Percentiles rank a stretch among this genome's conserved stretches.
These are phyloP conservation scores for Microtus richardsoni DNA, from an alignment of 2,113 vertebrate genomes.

Conservation along the genomic window DNA sequence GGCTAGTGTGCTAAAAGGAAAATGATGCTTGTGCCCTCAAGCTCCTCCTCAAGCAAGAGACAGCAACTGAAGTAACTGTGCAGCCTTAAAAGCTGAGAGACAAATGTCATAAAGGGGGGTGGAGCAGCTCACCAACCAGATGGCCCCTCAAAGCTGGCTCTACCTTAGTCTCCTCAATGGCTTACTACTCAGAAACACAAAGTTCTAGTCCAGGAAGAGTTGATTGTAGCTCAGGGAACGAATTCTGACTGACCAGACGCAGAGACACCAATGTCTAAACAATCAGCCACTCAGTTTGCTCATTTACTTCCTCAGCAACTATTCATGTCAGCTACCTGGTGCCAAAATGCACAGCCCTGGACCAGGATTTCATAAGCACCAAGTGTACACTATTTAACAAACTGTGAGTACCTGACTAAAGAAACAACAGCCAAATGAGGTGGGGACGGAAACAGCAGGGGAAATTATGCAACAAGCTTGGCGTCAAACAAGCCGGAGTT, in stretches of 20 bases:
- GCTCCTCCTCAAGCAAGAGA: neutral
- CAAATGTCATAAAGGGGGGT: neutral
- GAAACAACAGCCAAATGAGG: neutral
- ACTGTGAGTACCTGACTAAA: neutral
- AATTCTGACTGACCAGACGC: neutral
- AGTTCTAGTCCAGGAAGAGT: neutral
- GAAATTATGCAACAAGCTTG: constrained; percentile 33
- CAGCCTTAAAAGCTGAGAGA: neutral
- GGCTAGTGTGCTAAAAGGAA: neutral
- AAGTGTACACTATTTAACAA: neutral
- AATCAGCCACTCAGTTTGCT: neutral
- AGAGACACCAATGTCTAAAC: neutral
- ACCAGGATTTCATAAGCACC: neutral
- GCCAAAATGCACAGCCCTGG: neutral
- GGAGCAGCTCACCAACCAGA: neutral
- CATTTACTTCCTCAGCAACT: neutral
- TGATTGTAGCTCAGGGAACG: neutral
- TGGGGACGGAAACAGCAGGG: neutral
- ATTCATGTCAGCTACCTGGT: accelerated
- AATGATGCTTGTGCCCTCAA: accelerated
- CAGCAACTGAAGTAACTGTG: too few relatives aligned
- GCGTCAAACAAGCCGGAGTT: constrained; percentile 64
- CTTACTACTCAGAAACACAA: neutral
- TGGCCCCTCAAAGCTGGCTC: neutral
- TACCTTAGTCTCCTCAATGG: too few relatives aligned